These are phyloP conservation scores for Meteorus sp. DNA, from an alignment of 1,140 invertebrate genomes.

Conservation along the genomic window DNA sequence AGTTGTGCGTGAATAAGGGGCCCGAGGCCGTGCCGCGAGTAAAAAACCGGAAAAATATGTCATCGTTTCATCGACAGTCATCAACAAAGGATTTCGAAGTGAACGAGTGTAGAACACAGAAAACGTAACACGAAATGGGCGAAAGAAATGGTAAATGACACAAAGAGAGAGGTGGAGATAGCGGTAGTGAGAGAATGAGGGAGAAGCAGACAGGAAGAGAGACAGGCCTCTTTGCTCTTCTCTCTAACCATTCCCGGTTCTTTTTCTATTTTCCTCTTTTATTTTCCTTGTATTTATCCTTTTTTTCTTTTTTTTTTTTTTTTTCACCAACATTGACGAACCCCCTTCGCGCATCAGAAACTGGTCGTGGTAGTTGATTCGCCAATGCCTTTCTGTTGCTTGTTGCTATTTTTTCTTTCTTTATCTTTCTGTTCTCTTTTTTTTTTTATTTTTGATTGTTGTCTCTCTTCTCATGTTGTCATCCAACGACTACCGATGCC, in stretches of 20 bases:
- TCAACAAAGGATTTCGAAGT: conserved; percentile 46
- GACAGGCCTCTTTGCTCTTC: not conserved
- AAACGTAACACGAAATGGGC: conserved; percentile 17
- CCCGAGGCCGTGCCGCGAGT: conserved; percentile 37
- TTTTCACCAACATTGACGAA: too few relatives aligned
- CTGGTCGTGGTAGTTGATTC: conserved; percentile 13
- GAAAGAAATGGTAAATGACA: too few relatives aligned
- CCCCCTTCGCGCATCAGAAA: not conserved
- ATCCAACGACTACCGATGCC: conserved; percentile 35
- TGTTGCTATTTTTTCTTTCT: conserved; percentile 22
- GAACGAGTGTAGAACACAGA: conserved; percentile 8
- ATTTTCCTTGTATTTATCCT: too few relatives aligned
- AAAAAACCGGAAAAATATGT: conserved; percentile 60
- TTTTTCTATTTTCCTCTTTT: too few relatives aligned
- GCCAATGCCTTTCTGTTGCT: conserved; percentile 27
- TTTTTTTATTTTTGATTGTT: conserved; percentile 15
- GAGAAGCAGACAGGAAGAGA: not conserved
- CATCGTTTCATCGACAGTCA: conserved; percentile 61
- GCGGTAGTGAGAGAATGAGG: conserved; percentile 3
- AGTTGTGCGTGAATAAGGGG: conserved; percentile 21
- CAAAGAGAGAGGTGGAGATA: too few relatives aligned
- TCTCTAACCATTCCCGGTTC: too few relatives aligned
- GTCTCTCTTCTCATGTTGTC: conserved; percentile 23
- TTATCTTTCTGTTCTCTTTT: conserved; percentile 12
- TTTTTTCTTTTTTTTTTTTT: too few relatives aligned